These are phyloP conservation scores for Drosophila parthenogenetica DNA, from an alignment of 2,888 invertebrate genomes.

Conservation along the genomic window DNA sequence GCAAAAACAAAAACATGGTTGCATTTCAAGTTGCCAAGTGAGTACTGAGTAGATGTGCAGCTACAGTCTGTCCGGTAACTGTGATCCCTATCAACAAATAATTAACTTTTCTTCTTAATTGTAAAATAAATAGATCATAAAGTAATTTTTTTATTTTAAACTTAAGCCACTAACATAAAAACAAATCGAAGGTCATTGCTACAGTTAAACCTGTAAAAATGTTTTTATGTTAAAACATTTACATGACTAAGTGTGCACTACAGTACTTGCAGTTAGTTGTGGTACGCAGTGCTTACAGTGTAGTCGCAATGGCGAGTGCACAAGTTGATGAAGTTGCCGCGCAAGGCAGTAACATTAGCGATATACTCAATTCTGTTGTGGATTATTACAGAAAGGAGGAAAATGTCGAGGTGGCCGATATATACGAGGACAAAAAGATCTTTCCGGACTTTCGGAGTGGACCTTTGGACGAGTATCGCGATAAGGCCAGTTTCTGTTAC, in stretches of 20 bases:
- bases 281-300: neutral
- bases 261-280: conserved; percentile 2
- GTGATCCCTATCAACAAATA: too few relatives aligned
- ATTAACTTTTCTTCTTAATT: too few relatives aligned
- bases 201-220: neutral
- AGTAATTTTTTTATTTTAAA: neutral
- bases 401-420: conserved; percentile 42
- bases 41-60: conserved; percentile 50
- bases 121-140: too few relatives aligned
- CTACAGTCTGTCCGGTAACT: neutral
- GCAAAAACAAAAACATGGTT: conserved; percentile 45
- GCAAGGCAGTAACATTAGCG: conserved; percentile 21
- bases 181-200: neutral
- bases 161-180: neutral
- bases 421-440: conserved; percentile 83
- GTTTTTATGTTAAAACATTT: neutral
- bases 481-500: conserved; percentile 89
- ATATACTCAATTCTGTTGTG: conserved; percentile 45
- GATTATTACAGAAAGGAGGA: conserved; percentile 53
- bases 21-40: conserved; percentile 47
- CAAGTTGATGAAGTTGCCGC: conserved; percentile 9
- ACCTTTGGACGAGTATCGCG: conserved; percentile 88
- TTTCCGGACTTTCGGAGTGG: conserved; percentile 88
- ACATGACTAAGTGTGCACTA: neutral
- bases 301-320: conserved; percentile 42